Evolutionary conservation across 2,113 vertebrate species (phyloP).

Genomic region (Mirza zaza): DNA sequence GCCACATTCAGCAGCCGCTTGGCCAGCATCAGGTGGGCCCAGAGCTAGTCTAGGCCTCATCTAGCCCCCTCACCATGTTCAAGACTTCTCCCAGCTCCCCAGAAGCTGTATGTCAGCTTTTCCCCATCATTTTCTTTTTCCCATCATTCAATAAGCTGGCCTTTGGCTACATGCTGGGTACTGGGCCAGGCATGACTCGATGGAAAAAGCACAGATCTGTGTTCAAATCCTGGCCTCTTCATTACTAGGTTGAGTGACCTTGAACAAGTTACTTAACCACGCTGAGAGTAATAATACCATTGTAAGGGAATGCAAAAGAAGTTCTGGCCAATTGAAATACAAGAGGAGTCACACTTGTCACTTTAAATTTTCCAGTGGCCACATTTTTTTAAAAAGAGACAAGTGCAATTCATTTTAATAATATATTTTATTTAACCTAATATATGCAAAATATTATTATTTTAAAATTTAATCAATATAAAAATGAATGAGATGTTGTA

Average conservation of each 20-base stretch:
- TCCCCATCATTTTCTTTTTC: neutral
- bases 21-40: neutral
- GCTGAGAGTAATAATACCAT: neutral
- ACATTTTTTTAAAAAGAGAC: neutral
- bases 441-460: neutral
- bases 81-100: neutral
- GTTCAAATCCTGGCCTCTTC: neutral
- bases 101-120: neutral
- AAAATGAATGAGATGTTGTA: neutral
- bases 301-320: neutral
- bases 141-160: neutral
- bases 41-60: neutral
- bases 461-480: neutral
- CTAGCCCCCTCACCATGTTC: neutral
- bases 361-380: neutral
- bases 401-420: conserved; percentile 25
- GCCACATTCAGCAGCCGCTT: neutral
- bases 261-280: neutral
- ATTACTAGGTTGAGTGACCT: neutral
- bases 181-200: neutral
- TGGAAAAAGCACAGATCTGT: neutral
- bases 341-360: neutral
- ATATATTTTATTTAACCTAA: neutral
- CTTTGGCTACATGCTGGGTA: neutral
- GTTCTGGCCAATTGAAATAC: neutral